These are phyloP conservation scores for Remorina albescens DNA, from an alignment of 2,797 vertebrate genomes.

Conservation along the genomic window DNA sequence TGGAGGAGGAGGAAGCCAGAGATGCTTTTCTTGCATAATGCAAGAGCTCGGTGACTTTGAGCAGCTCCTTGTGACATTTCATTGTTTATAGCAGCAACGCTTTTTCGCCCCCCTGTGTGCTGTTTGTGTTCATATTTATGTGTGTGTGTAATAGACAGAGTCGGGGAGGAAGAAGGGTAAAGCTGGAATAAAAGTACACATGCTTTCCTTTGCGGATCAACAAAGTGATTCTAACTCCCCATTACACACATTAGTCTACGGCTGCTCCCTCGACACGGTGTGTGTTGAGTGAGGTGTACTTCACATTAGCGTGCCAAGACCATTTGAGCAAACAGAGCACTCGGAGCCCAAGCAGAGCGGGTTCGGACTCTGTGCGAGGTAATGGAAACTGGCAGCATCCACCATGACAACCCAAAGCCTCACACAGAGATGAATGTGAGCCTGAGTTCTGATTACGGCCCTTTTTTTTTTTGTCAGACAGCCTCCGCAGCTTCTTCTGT, in stretches of 20 bases:
- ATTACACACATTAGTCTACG: slow-evolving; percentile 49
- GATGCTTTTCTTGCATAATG: slow-evolving; percentile 15
- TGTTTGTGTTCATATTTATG: slow-evolving; percentile 11
- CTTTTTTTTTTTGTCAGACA: no score
- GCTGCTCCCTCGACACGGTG: slow-evolving; percentile 51
- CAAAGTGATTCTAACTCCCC: slow-evolving; percentile 50
- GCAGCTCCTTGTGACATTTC: slow-evolving; percentile 1
- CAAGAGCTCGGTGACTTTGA: background rate
- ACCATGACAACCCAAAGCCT: slow-evolving; percentile 54
- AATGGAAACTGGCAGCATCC: slow-evolving; percentile 76
- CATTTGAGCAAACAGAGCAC: slow-evolving; percentile 59
- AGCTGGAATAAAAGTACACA: background rate
- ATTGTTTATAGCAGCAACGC: background rate
- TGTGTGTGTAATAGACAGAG: slow-evolving; percentile 1
- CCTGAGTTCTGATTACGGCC: slow-evolving; percentile 53
- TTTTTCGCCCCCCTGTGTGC: background rate
- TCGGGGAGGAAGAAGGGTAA: background rate
- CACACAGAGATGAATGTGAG: slow-evolving; percentile 61
- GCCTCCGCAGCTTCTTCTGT: slow-evolving; percentile 45
- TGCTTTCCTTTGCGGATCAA: slow-evolving; percentile 15
- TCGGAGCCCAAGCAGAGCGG: slow-evolving; percentile 52
- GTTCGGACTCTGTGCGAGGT: slow-evolving; percentile 59
- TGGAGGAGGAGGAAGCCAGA: background rate
- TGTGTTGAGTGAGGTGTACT: slow-evolving; percentile 62
- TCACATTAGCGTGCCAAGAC: slow-evolving; percentile 59